phyloP scores from a whole-genome alignment of 35 echinoderm and acorn worm species.

The Amphiura filiformis region DNA sequence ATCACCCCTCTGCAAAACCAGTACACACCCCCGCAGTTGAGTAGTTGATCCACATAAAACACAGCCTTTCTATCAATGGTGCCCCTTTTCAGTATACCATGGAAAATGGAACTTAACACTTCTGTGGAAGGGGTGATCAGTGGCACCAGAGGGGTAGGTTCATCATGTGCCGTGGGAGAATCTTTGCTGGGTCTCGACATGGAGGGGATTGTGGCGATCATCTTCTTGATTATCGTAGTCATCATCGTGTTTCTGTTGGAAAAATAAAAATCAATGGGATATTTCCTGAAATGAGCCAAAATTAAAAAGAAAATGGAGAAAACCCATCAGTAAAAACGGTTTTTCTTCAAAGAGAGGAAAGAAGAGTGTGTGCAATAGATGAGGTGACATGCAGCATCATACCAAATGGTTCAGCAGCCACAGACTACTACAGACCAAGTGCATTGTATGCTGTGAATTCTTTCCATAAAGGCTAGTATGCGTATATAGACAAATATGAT shows the following conservation, averaged over 20 bases:
- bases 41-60: slow-evolving; percentile 44
- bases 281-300: background rate
- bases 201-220: slow-evolving; percentile 40
- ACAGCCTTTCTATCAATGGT: slow-evolving; percentile 50
- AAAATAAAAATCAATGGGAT: background rate
- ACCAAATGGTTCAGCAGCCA: too few species aligned
- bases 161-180: background rate
- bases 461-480: background rate
- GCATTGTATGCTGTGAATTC: background rate
- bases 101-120: slow-evolving; percentile 46
- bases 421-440: background rate
- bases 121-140: slow-evolving; percentile 36
- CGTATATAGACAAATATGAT: too few species aligned
- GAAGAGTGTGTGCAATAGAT: too few species aligned
- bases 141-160: slow-evolving; percentile 13
- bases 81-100: slow-evolving; percentile 43
- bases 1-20: slow-evolving; percentile 78
- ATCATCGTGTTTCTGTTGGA: slow-evolving; percentile 61
- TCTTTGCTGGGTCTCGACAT: background rate
- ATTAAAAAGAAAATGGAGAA: background rate
- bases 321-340: background rate
- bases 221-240: slow-evolving; percentile 77
- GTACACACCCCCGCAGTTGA: slow-evolving; percentile 55
- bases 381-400: too few species aligned
- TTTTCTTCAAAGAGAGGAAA: background rate